Base-by-base conservation (phyloP, 2,113 vertebrate species). In the Mungos mungo region DNA sequence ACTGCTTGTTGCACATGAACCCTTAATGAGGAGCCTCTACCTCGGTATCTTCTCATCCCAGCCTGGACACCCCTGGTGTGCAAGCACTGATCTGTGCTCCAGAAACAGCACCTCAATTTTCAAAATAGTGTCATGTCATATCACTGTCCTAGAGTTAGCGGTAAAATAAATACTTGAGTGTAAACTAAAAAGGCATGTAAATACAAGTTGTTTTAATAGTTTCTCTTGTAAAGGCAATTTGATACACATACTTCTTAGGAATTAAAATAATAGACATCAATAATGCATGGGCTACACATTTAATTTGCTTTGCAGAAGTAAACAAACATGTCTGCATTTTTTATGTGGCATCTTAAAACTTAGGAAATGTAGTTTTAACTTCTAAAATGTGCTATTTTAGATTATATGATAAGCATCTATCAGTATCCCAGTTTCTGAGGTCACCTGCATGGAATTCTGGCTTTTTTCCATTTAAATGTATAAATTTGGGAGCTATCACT, bases 201-300 rank as follows among this genome's bases (percentile, higher is more conserved):
- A 98, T 98, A 97, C 97, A 98, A 98, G 91, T 97, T 97, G 90
- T 98, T 98, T 95, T 97, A 97, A 98, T 96, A 95, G 95, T 98
- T 98, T 87, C 98, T 98, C 96, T 98, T 97, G 95, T 97, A 98
- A 98, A 97, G 92, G 96, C 98, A 98, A 98, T 98, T 98, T 96
- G 93, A 98, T 97, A 98, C 94, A 98, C 69, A 90, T 83, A 92
- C 94, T 98, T 98, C 96, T 98, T 97, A 97, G 97, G 97, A 98
- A 98, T 98, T 98, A 98, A 98, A 98, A 98, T 98, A 98, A 98
- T 95, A 98, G 88, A 98, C 97, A 98, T 98, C 96, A 98, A 98
- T 98, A 98, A 98, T 97, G 88, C 96, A 94, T 90, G 90, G 96
- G n/a, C 92, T 91, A 89, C 66, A 90, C 92, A 97, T 97, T 98